phyloP scores from a whole-genome alignment of 2,113 vertebrate genomes.

The Scomber scombrus region DNA sequence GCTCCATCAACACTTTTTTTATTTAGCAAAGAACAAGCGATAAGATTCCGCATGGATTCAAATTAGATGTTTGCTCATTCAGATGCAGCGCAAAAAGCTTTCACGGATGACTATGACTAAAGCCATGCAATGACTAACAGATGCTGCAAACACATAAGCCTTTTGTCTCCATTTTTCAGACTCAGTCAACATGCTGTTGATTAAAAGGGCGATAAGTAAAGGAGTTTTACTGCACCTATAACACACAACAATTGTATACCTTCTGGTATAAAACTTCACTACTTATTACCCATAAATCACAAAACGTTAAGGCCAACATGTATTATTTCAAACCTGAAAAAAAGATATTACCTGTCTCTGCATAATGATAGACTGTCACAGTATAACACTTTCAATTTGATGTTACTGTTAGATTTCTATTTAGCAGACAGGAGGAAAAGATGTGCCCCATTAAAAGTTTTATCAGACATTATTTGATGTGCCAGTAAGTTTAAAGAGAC shows the following conservation, averaged over 20 bases:
- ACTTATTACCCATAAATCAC: not conserved
- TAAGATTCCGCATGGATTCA: conserved; percentile 47
- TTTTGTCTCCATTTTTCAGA: conserved; percentile 43
- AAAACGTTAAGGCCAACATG: not conserved
- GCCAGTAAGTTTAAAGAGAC: conserved; percentile 9
- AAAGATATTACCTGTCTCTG: not conserved
- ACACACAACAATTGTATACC: not conserved
- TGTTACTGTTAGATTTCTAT: conserved; percentile 11
- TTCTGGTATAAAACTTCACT: not conserved
- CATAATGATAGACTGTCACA: not conserved
- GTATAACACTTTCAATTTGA: not conserved
- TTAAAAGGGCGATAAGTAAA: not conserved
- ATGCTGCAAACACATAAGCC: conserved; percentile 50
- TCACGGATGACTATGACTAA: conserved; percentile 52
- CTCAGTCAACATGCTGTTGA: conserved; percentile 8
- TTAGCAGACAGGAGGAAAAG: not conserved
- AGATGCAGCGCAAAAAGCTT: conserved; percentile 40
- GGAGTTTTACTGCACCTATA: not conserved
- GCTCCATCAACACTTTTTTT: conserved; percentile 47
- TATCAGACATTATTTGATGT: not conserved
- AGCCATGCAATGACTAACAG: conserved; percentile 57
- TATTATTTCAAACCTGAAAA: not conserved
- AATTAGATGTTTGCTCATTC: conserved; percentile 58
- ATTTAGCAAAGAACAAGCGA: conserved; percentile 15
- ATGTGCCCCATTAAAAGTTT: not conserved